A percentile compares a stretch with the other conserved stretches of the same genome.
Conservation (phyloP, 2,888 invertebrate genomes). For the Hemaris fuciformis region DNA sequence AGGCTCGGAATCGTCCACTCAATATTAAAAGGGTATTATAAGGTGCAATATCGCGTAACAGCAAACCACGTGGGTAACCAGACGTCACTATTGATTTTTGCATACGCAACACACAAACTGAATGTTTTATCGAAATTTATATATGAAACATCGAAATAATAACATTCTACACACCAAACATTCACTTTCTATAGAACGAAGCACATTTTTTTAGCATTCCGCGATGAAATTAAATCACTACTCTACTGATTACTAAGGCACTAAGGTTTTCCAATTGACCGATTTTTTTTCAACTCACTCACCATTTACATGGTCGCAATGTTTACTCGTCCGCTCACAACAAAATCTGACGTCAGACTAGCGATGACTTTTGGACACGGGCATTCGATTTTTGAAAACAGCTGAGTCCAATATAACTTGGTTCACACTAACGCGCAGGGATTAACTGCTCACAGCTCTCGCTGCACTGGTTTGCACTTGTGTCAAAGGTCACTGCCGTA, state of each 20-base stretch:
- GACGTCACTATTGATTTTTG: conserved; percentile 34
- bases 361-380: conserved; percentile 37
- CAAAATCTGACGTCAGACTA: conserved; percentile 65
- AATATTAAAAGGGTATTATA: neutral
- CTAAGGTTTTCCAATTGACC: conserved; percentile 40
- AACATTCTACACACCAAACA: conserved; percentile 48
- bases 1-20: neutral
- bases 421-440: conserved; percentile 30
- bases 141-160: neutral
- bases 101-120: conserved; percentile 15
- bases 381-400: conserved; percentile 74
- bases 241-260: conserved; percentile 37
- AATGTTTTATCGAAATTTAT: neutral
- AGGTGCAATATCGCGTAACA: neutral
- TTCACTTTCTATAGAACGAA: conserved; percentile 38
- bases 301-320: conserved; percentile 69
- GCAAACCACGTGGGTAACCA: conserved; percentile 29
- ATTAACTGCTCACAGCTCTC: conserved; percentile 21
- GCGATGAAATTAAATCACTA: conserved; percentile 25
- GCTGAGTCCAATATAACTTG: conserved; percentile 54
- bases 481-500: conserved; percentile 34
- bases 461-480: conserved; percentile 19
- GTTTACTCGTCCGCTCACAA: conserved; percentile 54
- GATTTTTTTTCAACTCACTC: conserved; percentile 51
- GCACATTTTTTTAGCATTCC: conserved; percentile 43